Conservation (phyloP, 2,113 vertebrate species). For the Chlorocebus sabaeus region DNA sequence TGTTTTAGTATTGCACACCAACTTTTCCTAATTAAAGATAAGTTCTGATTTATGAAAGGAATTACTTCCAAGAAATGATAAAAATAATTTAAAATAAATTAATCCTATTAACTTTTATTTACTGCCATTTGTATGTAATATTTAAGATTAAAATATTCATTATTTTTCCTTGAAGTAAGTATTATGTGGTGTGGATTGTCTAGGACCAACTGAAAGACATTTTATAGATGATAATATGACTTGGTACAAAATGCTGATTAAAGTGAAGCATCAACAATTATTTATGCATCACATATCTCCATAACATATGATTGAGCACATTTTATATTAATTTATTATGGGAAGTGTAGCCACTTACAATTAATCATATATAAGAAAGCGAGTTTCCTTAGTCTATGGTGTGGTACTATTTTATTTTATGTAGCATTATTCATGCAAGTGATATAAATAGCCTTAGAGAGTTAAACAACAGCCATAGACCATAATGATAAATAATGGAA, state of each 20-base stretch:
- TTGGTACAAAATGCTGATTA: constrained; percentile 50
- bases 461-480: constrained; percentile 59
- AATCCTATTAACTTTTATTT: neutral
- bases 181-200: neutral
- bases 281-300: constrained; percentile 20
- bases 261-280: neutral
- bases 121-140: neutral
- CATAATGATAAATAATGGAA: constrained; percentile 61
- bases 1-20: neutral
- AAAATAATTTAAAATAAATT: constrained; percentile 25
- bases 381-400: constrained; percentile 32
- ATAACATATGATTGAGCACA: constrained; percentile 29
- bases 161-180: neutral
- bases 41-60: neutral
- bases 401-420: constrained; percentile 40
- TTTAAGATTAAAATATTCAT: constrained; percentile 33
- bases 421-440: constrained; percentile 53
- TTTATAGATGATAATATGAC: constrained; percentile 41
- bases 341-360: constrained; percentile 20
- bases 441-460: constrained; percentile 56
- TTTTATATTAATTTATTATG: constrained; percentile 55
- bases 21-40: neutral
- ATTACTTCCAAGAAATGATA: neutral
- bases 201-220: neutral
- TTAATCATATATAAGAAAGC: constrained; percentile 62